Conservation (phyloP, 2,113 vertebrate genomes). For the Corvus cornix region DNA sequence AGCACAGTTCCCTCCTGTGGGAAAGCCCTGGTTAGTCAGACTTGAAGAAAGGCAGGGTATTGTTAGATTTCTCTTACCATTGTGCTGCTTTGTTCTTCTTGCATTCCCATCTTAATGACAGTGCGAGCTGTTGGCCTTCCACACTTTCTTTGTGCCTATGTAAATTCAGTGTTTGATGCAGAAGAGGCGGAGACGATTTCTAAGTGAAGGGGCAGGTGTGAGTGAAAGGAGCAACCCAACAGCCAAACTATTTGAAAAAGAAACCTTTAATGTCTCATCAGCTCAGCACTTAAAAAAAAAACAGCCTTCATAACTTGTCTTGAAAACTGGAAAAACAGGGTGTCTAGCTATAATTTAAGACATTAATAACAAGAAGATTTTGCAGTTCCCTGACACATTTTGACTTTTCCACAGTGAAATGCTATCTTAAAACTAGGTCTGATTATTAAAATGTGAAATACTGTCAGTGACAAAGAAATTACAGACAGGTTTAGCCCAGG, state of each 20-base stretch:
- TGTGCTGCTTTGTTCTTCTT: slow-evolving; percentile 27
- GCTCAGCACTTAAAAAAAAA: slow-evolving; percentile 11
- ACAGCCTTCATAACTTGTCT: slow-evolving; percentile 44
- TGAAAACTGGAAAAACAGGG: slow-evolving; percentile 78
- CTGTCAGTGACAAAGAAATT: not conserved
- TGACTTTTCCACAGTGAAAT: slow-evolving; percentile 2
- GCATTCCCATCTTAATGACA: slow-evolving; percentile 12
- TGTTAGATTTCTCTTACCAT: slow-evolving; percentile 58
- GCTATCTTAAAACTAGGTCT: not conserved
- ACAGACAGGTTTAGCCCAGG: not conserved
- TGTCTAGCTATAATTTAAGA: slow-evolving; percentile 63
- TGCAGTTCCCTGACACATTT: slow-evolving; percentile 58
- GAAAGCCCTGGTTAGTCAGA: slow-evolving; percentile 51
- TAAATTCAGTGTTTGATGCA: slow-evolving; percentile 57
- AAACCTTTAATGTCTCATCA: slow-evolving; percentile 69
- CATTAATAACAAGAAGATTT: slow-evolving; percentile 55
- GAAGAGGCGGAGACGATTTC: slow-evolving; percentile 47
- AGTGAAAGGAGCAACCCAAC: slow-evolving; percentile 58
- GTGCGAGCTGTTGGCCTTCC: not conserved
- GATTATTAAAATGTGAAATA: not conserved
- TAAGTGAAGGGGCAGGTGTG: slow-evolving; percentile 58
- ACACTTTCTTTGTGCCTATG: slow-evolving; percentile 22
- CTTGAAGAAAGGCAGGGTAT: not conserved
- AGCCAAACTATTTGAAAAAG: slow-evolving; percentile 68
- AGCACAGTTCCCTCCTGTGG: not conserved